Evolutionary conservation across 2,888 invertebrate species (phyloP).

Genomic region (Morpho helenor): DNA sequence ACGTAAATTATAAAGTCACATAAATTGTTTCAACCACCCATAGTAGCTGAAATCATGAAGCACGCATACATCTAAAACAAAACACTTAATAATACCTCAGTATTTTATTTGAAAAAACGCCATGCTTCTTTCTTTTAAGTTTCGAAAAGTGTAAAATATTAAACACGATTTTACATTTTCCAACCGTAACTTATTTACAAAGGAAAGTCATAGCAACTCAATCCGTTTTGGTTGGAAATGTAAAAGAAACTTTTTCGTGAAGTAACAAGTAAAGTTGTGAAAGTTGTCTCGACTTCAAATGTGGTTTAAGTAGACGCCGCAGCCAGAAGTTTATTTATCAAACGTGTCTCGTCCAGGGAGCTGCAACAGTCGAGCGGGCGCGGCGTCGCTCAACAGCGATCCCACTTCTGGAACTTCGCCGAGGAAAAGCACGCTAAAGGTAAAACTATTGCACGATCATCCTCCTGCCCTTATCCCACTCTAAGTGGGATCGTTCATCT

Average conservation of each 20-base stretch:
- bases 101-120: too few species aligned
- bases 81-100: too few species aligned
- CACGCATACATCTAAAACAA: too few species aligned
- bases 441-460: conserved; percentile 45
- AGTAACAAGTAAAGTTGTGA: conserved; percentile 12
- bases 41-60: too few species aligned
- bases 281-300: conserved; percentile 1
- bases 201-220: conserved; percentile 1
- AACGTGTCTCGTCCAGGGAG: conserved; percentile 40
- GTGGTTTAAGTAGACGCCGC: conserved; percentile 3
- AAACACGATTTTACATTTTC: too few species aligned
- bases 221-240: neutral
- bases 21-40: too few species aligned
- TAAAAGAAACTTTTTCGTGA: conserved; percentile 5
- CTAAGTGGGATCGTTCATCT: neutral
- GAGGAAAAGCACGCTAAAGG: conserved; percentile 68
- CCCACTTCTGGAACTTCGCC: conserved; percentile 49
- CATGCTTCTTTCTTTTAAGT: too few species aligned
- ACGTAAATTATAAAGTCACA: too few species aligned
- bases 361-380: conserved; percentile 43
- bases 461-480: too few species aligned
- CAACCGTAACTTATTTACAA: neutral
- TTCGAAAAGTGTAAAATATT: too few species aligned
- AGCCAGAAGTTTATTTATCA: neutral
- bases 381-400: conserved; percentile 36